Evolutionary conservation across 2,113 vertebrate species (phyloP).

Genomic region (Perccottus glenii): DNA sequence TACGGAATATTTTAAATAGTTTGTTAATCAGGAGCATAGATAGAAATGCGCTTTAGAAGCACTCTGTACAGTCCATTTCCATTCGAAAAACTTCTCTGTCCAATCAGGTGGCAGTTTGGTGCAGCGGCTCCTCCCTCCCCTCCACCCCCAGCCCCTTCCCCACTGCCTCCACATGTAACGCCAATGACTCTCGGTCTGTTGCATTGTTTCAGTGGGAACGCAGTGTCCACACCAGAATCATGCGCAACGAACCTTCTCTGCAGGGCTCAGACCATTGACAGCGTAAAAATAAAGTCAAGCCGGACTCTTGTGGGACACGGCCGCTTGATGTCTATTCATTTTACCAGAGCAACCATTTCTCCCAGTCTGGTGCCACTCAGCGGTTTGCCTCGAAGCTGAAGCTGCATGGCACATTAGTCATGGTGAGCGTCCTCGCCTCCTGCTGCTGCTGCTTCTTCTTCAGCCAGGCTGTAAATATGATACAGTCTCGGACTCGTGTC

Average conservation of each 20-base stretch:
- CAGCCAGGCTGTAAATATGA: slow-evolving; percentile 37
- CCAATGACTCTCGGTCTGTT: slow-evolving; percentile 17
- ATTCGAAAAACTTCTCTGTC: slow-evolving; percentile 78
- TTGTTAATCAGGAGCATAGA: too few relatives aligned
- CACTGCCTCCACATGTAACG: slow-evolving; percentile 60
- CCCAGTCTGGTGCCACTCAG: slow-evolving; percentile 26
- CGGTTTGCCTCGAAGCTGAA: slow-evolving; percentile 24
- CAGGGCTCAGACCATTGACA: slow-evolving; percentile 5
- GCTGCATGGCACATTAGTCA: slow-evolving; percentile 38
- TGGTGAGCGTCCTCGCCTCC: slow-evolving; percentile 5
- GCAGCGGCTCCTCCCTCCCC: slow-evolving; percentile 66
- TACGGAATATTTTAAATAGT: too few relatives aligned
- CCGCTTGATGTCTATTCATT: slow-evolving; percentile 9
- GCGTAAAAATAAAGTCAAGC: slow-evolving; percentile 31
- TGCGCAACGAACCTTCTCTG: neutral
- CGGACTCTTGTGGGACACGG: slow-evolving; percentile 10
- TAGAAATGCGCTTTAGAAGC: too few relatives aligned
- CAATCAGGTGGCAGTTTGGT: slow-evolving; percentile 58
- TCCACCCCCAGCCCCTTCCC: slow-evolving; percentile 43
- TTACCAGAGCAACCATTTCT: slow-evolving; percentile 16
- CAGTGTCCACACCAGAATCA: slow-evolving; percentile 19
- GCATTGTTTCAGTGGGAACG: slow-evolving; percentile 67
- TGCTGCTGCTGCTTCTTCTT: slow-evolving; percentile 2
- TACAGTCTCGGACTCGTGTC: slow-evolving; percentile 26
- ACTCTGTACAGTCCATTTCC: slow-evolving; percentile 13